Base-by-base conservation (phyloP, 1,140 invertebrate genomes). In the Phymastichus coffea region DNA sequence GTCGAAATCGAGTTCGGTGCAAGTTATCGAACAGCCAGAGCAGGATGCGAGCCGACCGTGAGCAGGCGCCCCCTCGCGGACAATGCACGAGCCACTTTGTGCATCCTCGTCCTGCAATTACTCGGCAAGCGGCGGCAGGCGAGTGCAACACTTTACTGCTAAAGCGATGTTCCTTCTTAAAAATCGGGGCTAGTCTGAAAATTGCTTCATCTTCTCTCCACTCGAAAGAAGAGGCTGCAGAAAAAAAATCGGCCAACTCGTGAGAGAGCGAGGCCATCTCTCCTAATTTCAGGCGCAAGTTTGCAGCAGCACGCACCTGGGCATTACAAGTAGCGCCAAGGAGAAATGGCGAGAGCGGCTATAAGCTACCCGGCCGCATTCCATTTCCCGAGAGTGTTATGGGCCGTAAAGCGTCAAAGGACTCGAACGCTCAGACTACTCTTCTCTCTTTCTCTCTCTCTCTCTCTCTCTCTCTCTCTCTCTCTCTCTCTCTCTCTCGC, bases 241-340 rank as follows among this genome's bases (percentile, higher is more conserved):
- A 49, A 49, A 49, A 4, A 2, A 19, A 37, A 20, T 20, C 7
- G 20, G 47, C 8, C 7, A n/a, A n/a, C n/a, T n/a, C n/a, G n/a
- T 9, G 15, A 9, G 14, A 30, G 14, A 19, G 30, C 44, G 33
- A 15, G 33, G 22, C 43, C 30, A 47, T 57, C 33, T 40, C 35
- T 57, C 33, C 44, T 49, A 57, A 57, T 57, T 57, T 23, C 8
- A 8, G 23, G 4, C 6, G 33, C 44, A 57, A 57, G 55, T 57
- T 57, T 49, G 12, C 28, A 48, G 12, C 28, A 48, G 46, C 25
- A 48, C 35, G 44, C 53, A 57, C 23, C 44, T 48, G 46, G 44
- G 43, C 15, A 40, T 47, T 28, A 17, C 35, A 40, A 25, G 30
- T 49, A 17, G n/a, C 14, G 41, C 23, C n/a, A n/a, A n/a, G n/a